Evolutionary conservation across 2,888 invertebrate species (phyloP), one percentile per base, ranked within the genome.

Genomic region (Trichogramma evanescens): DNA sequence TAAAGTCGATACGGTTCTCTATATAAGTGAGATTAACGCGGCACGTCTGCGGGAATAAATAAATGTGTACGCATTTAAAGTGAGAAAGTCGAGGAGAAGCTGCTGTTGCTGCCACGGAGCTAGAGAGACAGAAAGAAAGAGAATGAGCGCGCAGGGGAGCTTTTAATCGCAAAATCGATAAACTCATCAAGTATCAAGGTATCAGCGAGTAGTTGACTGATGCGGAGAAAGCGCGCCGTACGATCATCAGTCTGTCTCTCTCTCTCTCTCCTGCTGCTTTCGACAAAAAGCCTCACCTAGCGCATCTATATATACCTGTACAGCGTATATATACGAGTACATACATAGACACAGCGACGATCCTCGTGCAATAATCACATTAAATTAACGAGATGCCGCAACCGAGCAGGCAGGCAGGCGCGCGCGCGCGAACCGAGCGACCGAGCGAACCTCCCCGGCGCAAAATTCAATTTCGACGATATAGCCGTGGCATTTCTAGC

Each of bases 141-240:
- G 63, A 61, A 63, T 63, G 63, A 56, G 60, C n/a, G 7, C 55
- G 26, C 26, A 26, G 26, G 26, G 26, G 26, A 26, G 26, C 26
- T 57, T 40, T 54, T 40, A 52, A 58, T 58, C 53, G 53, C 41
- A 8, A 53, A 56, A 53, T 56, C 49, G 45, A 53, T 49, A 49
- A 43, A 55, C 44, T 55, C 52, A 48, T 56, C 60, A 52, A 52
- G 49, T 52, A 52, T 60, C 44, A 53, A 59, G 52, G 26, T 26
- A 26, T 26, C 26, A 26, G 26, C 26, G 26, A 26, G 26, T 26
- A 26, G 26, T 26, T 26, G 26, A 26, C 26, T 26, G 26, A 26
- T 26, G 26, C 26, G 26, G 26, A 26, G 26, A 26, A 26, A 26
- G 26, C 26, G 26, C 26, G 26, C 26, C 26, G 26, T 26, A 26